Evolutionary conservation across 2,888 invertebrate genomes (phyloP), one percentile per base, ranked within the genome.

Genomic region (Drosophila mercatorum): DNA sequence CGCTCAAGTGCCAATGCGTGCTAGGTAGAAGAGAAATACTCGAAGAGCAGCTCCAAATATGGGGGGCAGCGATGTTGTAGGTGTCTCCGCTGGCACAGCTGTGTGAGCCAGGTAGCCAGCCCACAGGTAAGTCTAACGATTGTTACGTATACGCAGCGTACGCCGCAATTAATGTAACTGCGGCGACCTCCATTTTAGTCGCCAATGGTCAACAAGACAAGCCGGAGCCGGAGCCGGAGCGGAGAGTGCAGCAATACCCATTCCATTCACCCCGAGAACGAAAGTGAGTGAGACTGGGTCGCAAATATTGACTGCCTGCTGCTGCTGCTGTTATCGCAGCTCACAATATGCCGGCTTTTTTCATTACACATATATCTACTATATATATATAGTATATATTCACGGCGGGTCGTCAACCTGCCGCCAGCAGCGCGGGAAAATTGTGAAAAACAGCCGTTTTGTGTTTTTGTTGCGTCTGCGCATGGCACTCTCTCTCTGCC

Each of bases 381-480:
- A 53, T 38, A 38, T 70, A 17, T 17, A 77, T 71, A 72, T 75
- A 8, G 22, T 34, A 34, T 7, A 34, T 78, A 71, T 76, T 77
- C 79, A 59, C 73, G 67, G 72, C 55, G 75, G 90, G 91, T 89
- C 89, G 90, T 83, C 90, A 89, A 89, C 89, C 89, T 73, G 72
- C 73, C 12, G 58, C 57, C 58, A 41, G 28, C 43, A 75, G 75
- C 89, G 90, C 90, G 89, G 91, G 91, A 90, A 86, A 86, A 72
- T 86, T 72, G 76, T 66, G 66, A 75, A 88, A 80, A 86, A 83
- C 88, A 90, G 90, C 89, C 88, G 89, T 90, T 86, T 88, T 81
- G 36, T 74, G 80, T 83, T 82, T 82, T 83, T 75, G 69, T 81
- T 60, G 83, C 86, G 86, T 73, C 78, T 89, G 89, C 84, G 84